These are phyloP conservation scores for Zaprionus vittiger DNA, from an alignment of 1,140 invertebrate genomes.

Conservation along the genomic window DNA sequence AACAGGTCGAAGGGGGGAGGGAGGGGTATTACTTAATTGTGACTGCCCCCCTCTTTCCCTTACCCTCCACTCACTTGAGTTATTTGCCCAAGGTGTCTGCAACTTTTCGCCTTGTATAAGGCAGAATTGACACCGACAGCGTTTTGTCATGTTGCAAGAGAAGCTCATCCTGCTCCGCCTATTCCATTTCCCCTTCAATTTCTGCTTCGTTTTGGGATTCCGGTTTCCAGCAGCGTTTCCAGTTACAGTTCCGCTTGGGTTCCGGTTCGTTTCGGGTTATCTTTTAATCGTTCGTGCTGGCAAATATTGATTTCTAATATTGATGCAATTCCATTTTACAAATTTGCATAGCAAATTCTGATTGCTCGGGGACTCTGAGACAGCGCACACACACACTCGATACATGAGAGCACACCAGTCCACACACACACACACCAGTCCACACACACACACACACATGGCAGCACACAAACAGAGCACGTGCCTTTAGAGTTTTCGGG, in stretches of 20 bases:
- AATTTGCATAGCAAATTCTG: slow-evolving; percentile 81
- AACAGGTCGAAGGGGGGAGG: slow-evolving; percentile 13
- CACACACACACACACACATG: not conserved
- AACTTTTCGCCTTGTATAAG: slow-evolving; percentile 50
- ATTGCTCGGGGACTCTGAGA: slow-evolving; percentile 77
- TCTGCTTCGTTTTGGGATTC: slow-evolving; percentile 12
- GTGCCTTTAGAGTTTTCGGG: slow-evolving; percentile 20
- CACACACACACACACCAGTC: slow-evolving; percentile 19
- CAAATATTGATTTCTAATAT: slow-evolving; percentile 82
- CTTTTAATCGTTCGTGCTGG: slow-evolving; percentile 67
- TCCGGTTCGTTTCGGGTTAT: slow-evolving; percentile 46
- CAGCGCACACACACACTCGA: slow-evolving; percentile 3
- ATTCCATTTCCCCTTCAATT: not conserved
- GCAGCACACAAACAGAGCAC: slow-evolving; percentile 1
- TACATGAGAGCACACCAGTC: not conserved
- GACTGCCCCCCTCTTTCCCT: not conserved
- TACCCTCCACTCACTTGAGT: not conserved
- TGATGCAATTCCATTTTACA: slow-evolving; percentile 82
- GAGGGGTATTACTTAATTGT: slow-evolving; percentile 20
- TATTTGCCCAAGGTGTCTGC: slow-evolving; percentile 38
- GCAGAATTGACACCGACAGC: slow-evolving; percentile 72
- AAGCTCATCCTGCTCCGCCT: not conserved
- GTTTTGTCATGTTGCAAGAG: slow-evolving; percentile 60
- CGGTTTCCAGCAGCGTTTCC: not conserved
- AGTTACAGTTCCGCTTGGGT: slow-evolving; percentile 11